Percentiles rank a stretch among this genome's conserved stretches.
Evolutionary conservation across 2,797 vertebrate species (phyloP).

Genomic region (Rhinophrynus dorsalis): DNA sequence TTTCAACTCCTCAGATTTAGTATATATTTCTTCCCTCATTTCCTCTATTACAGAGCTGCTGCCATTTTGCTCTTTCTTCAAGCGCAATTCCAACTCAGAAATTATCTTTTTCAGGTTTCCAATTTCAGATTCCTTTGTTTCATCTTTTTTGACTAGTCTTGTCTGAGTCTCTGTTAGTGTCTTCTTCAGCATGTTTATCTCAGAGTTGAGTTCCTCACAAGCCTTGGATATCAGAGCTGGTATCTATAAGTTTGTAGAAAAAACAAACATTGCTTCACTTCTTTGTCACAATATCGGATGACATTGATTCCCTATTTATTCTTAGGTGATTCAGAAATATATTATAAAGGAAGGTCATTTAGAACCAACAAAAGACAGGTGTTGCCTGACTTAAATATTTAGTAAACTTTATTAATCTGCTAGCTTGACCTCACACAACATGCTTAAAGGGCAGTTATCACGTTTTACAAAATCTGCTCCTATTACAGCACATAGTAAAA

Average conservation of each 20-base stretch:
- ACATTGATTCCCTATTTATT: no score
- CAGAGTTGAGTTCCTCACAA: constrained; percentile 62
- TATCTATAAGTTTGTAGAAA: constrained; percentile 60
- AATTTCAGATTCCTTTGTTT: constrained; percentile 67
- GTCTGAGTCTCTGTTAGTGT: constrained; percentile 60
- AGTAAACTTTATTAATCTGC: no score
- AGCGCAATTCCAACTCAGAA: constrained; percentile 62
- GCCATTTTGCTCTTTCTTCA: constrained; percentile 66
- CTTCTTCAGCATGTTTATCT: constrained; percentile 65
- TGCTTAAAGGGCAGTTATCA: no score
- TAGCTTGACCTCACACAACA: no score
- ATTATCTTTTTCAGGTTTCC: constrained; percentile 61
- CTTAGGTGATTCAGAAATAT: no score
- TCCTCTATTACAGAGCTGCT: constrained; percentile 58
- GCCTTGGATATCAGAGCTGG: constrained; percentile 65
- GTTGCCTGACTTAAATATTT: no score
- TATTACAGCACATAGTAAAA: no score
- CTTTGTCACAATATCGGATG: no score
- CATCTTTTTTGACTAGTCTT: constrained; percentile 63
- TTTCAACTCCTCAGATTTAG: constrained; percentile 74
- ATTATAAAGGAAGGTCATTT: no score
- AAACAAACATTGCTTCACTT: no score
- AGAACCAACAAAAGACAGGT: no score
- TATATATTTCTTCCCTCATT: constrained; percentile 66
- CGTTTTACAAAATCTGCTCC: no score